These are phyloP conservation scores for Enteromius thamalakanensis DNA, from an alignment of 2,797 vertebrate genomes.

Conservation along the genomic window DNA sequence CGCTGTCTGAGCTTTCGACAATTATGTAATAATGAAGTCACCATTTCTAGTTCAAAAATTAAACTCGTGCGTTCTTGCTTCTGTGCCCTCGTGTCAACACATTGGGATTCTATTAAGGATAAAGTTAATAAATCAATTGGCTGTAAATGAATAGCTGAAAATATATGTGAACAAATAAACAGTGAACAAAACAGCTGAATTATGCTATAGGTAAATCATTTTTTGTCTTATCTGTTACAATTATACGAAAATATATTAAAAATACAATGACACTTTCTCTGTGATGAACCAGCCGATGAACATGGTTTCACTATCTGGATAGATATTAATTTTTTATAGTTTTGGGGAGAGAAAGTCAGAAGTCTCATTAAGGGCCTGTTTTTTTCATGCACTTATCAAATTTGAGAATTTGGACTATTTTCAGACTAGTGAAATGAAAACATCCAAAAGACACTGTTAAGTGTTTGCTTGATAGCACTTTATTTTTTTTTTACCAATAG, in stretches of 20 bases:
- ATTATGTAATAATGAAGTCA: slow-evolving; percentile 43
- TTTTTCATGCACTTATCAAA: too few species aligned
- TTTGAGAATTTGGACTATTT: too few species aligned
- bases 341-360: neutral
- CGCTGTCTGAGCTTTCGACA: slow-evolving; percentile 34
- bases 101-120: slow-evolving; percentile 35
- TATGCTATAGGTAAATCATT: neutral
- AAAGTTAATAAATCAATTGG: slow-evolving; percentile 37
- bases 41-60: slow-evolving; percentile 27
- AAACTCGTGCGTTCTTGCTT: slow-evolving; percentile 14
- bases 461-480: too few species aligned
- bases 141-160: neutral
- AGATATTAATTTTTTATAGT: neutral
- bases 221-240: neutral
- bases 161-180: neutral
- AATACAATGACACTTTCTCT: neutral
- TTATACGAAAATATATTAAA: too few species aligned
- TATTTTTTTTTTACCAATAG: too few species aligned
- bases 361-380: neutral
- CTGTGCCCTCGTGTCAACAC: slow-evolving; percentile 18
- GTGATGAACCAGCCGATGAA: neutral
- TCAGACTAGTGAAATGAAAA: too few species aligned
- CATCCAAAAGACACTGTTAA: too few species aligned
- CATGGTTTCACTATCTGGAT: neutral
- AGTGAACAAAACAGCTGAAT: neutral